Evolutionary conservation across 1,140 invertebrate species (phyloP).

Genomic region (Delia radicum): DNA sequence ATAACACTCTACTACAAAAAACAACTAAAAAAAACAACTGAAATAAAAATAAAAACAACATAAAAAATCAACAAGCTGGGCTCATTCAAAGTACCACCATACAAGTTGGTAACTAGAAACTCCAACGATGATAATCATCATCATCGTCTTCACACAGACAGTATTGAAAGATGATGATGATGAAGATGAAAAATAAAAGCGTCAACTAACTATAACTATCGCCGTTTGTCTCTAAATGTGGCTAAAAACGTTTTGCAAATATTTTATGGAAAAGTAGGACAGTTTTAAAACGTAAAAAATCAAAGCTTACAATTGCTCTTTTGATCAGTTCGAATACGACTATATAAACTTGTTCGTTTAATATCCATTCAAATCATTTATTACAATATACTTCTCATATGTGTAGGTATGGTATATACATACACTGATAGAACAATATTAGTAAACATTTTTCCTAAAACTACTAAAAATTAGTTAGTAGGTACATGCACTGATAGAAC

Average conservation of each 20-base stretch:
- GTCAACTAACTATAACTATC: slow-evolving; percentile 26
- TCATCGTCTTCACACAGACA: neutral
- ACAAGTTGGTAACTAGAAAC: neutral
- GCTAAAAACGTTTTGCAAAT: slow-evolving; percentile 47
- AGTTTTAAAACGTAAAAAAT: slow-evolving; percentile 44
- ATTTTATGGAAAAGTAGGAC: slow-evolving; percentile 56
- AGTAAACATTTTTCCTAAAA: no score
- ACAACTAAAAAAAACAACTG: neutral
- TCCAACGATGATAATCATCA: neutral
- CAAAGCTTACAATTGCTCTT: slow-evolving; percentile 36
- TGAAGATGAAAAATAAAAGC: slow-evolving; percentile 28
- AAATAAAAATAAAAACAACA: no score
- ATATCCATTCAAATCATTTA: no score
- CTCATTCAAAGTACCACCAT: neutral
- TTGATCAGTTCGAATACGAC: neutral
- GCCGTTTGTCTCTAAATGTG: slow-evolving; percentile 39
- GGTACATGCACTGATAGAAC: no score
- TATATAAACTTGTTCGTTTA: neutral
- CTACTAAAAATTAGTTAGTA: no score
- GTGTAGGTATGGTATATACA: no score
- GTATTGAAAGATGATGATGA: neutral
- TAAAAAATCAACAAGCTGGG: no score
- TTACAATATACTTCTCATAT: no score
- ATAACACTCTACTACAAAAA: neutral
- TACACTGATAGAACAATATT: no score